phyloP scores from a whole-genome alignment of 23 tunicate species.

The Trididemnum miniatum region DNA sequence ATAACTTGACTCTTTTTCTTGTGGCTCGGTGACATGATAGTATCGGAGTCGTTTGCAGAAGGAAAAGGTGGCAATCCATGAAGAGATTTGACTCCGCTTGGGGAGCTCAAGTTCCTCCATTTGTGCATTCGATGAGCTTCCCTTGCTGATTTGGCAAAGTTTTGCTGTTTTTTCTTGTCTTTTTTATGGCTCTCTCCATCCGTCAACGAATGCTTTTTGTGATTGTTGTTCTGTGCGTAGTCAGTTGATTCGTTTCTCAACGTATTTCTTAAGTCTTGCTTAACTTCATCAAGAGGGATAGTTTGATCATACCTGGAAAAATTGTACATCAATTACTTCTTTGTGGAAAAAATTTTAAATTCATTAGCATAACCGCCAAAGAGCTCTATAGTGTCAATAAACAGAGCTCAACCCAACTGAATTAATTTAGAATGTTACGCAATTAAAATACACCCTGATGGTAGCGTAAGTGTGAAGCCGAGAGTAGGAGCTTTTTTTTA shows the following conservation, averaged over 20 bases:
- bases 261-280: constrained; percentile 58
- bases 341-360: too few species aligned
- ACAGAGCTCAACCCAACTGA: too few species aligned
- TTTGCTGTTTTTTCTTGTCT: neutral
- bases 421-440: too few species aligned
- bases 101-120: neutral
- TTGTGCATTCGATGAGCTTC: neutral
- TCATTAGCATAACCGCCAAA: too few species aligned
- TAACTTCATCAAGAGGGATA: constrained; percentile 80
- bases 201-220: constrained; percentile 14
- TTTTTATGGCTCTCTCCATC: neutral
- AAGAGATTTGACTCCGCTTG: neutral
- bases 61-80: constrained; percentile 54
- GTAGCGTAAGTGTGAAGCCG: too few species aligned
- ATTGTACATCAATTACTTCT: too few species aligned
- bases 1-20: neutral
- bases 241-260: constrained; percentile 5
- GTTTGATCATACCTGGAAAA: constrained; percentile 78
- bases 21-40: neutral
- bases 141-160: neutral
- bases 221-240: constrained; percentile 17
- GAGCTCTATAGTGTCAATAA: too few species aligned
- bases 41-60: neutral
- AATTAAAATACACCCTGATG: too few species aligned
- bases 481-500: too few species aligned